Conservation (phyloP, 2,888 invertebrate species). For the Blera fallax region DNA sequence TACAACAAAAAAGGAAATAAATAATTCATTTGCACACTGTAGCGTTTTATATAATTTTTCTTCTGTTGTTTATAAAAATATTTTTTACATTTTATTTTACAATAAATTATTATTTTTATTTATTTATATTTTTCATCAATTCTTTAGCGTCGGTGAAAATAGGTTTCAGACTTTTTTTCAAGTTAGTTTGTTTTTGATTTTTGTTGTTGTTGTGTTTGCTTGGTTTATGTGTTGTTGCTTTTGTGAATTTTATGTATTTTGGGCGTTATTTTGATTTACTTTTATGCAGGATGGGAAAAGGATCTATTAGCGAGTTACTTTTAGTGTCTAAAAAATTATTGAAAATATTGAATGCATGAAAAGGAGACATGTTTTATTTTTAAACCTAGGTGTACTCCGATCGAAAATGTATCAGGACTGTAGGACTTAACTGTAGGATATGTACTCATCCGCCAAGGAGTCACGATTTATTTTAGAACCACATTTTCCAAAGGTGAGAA, state of each 20-base stretch:
- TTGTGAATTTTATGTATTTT: not conserved
- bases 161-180: conserved; percentile 65
- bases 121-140: conserved; percentile 51
- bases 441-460: too few species aligned
- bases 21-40: conserved; percentile 15
- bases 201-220: not conserved
- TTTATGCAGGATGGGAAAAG: not conserved
- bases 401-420: too few species aligned
- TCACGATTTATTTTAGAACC: too few species aligned
- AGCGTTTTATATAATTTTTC: not conserved
- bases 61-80: conserved; percentile 20
- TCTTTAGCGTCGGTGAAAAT: conserved; percentile 67
- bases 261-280: conserved; percentile 6
- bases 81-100: conserved; percentile 35
- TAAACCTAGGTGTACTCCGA: too few species aligned
- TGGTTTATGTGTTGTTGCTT: not conserved
- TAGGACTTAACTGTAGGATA: too few species aligned
- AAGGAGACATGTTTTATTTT: too few species aligned
- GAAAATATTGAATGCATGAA: too few species aligned
- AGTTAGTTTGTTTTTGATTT: conserved; percentile 44
- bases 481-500: too few species aligned
- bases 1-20: conserved; percentile 5
- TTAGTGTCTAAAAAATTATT: too few species aligned
- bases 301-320: not conserved
- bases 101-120: conserved; percentile 29